Evolutionary conservation across 2,797 vertebrate genomes (phyloP), one percentile per base, ranked within the genome.

Genomic region (Channa striata): DNA sequence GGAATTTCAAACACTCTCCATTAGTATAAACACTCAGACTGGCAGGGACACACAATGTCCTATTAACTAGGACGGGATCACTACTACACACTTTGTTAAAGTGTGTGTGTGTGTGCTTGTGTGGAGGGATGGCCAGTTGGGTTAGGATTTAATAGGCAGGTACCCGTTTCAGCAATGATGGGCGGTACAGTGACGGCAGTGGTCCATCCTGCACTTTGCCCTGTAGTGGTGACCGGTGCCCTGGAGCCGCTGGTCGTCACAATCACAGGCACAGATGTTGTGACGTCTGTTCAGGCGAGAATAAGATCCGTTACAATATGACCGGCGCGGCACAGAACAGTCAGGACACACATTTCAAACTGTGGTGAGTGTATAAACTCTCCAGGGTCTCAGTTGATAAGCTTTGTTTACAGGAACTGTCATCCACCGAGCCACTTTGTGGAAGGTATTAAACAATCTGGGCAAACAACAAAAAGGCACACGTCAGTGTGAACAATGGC

Each of bases 101-200:
- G 8, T 30, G 11, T 20, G 19, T 20, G 20, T 30, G 25, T 30
- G 25, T 30, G 25, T 30, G 8, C 21, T 2, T 25, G 20, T 19
- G 21, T 17, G 40, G 11, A 17, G 44, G 9, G 7, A 13, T 1
- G 4, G 9, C 9, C 1, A 33, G 23, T 20, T 30, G 14, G 8
- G 10, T 56, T 48, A 16, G 19, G 39, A 30, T 65, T 56, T 47
- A 68, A 37, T n/a, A 48, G 23, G 42, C 43, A 23, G 47, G 16
- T 85, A 95, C 93, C 93, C 90, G 91, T 93, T 0, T 82, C 65
- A 60, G 86, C 77, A 37, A 87, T 49, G 72, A 91, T 39, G 30
- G 86, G 78, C 3, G 91, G 85, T 8, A 85, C 62, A 2, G 87
- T 88, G 57, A 72, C 85, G 0, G 89, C 92, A 47, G 91, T 91